Evolutionary conservation across 2,888 invertebrate species (phyloP).

Genomic region (Heliconius sara): DNA sequence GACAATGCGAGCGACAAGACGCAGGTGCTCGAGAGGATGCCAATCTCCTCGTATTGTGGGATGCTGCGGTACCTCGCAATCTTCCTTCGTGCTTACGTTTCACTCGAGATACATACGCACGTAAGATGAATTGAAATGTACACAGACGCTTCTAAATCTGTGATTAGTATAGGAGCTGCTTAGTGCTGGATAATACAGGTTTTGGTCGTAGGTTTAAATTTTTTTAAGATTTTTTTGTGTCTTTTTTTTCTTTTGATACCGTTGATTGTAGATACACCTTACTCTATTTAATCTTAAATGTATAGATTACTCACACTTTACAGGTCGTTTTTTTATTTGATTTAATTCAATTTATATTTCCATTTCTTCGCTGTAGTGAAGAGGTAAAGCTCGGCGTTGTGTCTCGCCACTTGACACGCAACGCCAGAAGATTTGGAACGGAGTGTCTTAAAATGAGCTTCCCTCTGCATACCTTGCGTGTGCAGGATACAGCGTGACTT

Average conservation of each 20-base stretch:
- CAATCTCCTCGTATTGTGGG: slow-evolving; percentile 38
- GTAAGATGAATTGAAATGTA: slow-evolving; percentile 17
- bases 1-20: slow-evolving; percentile 42
- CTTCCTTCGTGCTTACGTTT: not conserved
- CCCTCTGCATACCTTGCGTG: too few species aligned
- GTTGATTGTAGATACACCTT: too few species aligned
- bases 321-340: too few species aligned
- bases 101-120: not conserved
- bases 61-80: slow-evolving; percentile 28
- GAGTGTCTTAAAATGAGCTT: not conserved
- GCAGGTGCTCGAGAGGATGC: slow-evolving; percentile 41
- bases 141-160: slow-evolving; percentile 13
- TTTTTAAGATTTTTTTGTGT: not conserved
- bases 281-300: too few species aligned
- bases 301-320: too few species aligned
- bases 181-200: not conserved
- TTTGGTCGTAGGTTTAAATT: not conserved
- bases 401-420: too few species aligned
- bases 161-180: not conserved
- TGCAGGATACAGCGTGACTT: not conserved
- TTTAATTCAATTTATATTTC: too few species aligned
- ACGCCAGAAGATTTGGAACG: not conserved
- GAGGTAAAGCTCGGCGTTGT: too few species aligned
- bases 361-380: too few species aligned
- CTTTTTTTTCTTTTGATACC: too few species aligned